Evolutionary conservation across 2,113 vertebrate species (phyloP).

Genomic region (Equus quagga): DNA sequence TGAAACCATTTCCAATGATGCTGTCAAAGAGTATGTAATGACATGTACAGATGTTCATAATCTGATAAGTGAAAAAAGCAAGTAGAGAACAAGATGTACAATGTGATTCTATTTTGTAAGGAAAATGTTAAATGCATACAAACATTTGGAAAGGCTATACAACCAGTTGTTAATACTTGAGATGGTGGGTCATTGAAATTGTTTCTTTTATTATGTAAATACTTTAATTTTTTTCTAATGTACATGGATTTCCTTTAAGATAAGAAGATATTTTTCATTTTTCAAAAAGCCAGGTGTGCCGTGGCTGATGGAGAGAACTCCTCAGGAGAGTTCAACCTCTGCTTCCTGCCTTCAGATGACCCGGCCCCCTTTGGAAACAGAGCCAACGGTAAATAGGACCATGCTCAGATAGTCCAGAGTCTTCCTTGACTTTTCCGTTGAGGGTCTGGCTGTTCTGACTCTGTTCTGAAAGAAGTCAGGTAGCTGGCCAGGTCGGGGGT

Average conservation of each 20-base stretch:
- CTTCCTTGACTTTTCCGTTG: not conserved
- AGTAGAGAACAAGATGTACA: not conserved
- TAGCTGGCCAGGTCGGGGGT: not conserved
- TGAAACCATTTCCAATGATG: not conserved
- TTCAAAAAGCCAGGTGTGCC: not conserved
- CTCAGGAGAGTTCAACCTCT: not conserved
- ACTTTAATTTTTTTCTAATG: not conserved
- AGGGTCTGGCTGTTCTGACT: not conserved
- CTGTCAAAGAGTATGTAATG: not conserved
- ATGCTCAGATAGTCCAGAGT: not conserved
- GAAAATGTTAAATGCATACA: not conserved
- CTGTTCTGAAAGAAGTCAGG: not conserved
- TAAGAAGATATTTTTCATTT: slow-evolving; percentile 5
- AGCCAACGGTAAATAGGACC: not conserved
- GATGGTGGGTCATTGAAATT: not conserved
- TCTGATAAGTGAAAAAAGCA: not conserved
- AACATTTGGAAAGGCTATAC: not conserved
- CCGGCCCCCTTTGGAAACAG: not conserved
- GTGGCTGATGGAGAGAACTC: not conserved
- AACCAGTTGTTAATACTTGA: not conserved
- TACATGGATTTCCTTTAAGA: not conserved
- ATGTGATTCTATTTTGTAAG: not conserved
- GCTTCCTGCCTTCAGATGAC: not conserved
- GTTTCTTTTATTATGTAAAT: not conserved
- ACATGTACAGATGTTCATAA: not conserved